These are phyloP conservation scores for Urosaurus nigricauda DNA, from an alignment of 2,797 vertebrate species.

Conservation along the genomic window DNA sequence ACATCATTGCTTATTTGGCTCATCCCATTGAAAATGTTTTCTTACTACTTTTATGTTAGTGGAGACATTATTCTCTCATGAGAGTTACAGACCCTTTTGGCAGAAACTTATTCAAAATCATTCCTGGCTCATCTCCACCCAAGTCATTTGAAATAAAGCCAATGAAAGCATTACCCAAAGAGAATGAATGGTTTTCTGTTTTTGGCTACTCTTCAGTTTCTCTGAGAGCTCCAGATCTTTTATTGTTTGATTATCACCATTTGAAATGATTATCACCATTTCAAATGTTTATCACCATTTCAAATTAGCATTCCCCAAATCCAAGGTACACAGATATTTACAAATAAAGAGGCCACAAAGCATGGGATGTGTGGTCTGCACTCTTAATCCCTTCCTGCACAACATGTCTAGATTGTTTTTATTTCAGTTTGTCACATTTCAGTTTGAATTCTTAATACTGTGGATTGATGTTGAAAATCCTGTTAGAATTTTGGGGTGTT, in stretches of 20 bases:
- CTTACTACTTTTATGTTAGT: background rate
- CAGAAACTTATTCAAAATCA: slow-evolving; percentile 25
- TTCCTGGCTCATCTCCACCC: background rate
- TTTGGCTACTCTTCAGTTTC: background rate
- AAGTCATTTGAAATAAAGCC: slow-evolving; percentile 17
- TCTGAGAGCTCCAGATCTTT: background rate
- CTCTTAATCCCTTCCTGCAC: background rate
- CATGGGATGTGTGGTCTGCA: background rate
- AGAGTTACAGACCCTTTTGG: slow-evolving; percentile 36
- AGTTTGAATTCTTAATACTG: background rate
- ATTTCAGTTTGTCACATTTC: background rate
- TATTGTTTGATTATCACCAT: background rate
- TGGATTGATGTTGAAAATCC: background rate
- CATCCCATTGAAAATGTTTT: slow-evolving; percentile 19
- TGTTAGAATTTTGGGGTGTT: background rate
- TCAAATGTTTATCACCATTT: too few species aligned
- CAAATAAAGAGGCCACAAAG: background rate
- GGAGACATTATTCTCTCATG: background rate
- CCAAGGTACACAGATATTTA: background rate
- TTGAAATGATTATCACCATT: background rate
- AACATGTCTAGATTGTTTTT: background rate
- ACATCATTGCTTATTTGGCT: slow-evolving; percentile 25
- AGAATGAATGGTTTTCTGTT: background rate
- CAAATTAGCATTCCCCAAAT: background rate
- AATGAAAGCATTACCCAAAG: background rate